Percentiles rank a stretch among this genome's conserved stretches.
phyloP scores from a whole-genome alignment of 92 coral and sea anemone species.

The Pocillopora meandrina region DNA sequence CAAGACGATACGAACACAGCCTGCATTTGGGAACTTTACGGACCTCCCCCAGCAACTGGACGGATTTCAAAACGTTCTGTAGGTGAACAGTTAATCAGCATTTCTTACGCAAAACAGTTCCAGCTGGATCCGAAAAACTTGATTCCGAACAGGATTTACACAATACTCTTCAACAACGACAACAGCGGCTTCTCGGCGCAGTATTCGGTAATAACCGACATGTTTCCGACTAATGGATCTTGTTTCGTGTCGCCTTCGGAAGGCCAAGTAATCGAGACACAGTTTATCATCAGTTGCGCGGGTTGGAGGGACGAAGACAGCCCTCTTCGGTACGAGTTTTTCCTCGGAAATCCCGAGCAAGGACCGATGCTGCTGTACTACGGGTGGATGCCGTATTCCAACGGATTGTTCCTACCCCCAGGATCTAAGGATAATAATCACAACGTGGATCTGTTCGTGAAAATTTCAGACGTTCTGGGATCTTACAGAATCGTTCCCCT shows the following conservation, averaged over 20 bases:
- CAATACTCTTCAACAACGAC: slow-evolving; percentile 12
- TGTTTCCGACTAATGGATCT: slow-evolving; percentile 49
- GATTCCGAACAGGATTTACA: slow-evolving; percentile 35
- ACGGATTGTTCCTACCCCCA: slow-evolving; percentile 52
- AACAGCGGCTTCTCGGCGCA: neutral
- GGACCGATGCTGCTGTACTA: slow-evolving; percentile 59
- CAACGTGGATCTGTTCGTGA: slow-evolving; percentile 50
- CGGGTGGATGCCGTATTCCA: slow-evolving; percentile 59
- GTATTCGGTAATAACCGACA: slow-evolving; percentile 37
- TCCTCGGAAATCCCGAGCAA: slow-evolving; percentile 37
- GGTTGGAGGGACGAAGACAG: slow-evolving; percentile 79
- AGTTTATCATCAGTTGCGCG: slow-evolving; percentile 57
- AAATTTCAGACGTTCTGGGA: slow-evolving; percentile 69
- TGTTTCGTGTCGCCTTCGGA: slow-evolving; percentile 60
- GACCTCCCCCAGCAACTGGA: slow-evolving; percentile 10
- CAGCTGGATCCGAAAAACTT: slow-evolving; percentile 25
- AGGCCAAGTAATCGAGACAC: slow-evolving; percentile 57
- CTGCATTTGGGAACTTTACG: slow-evolving; percentile 39
- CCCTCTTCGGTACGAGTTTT: slow-evolving; percentile 81
- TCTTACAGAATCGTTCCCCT: slow-evolving; percentile 43
- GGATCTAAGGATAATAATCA: slow-evolving; percentile 46
- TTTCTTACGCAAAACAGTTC: slow-evolving; percentile 19
- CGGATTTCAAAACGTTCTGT: slow-evolving; percentile 23
- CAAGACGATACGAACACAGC: slow-evolving; percentile 14
- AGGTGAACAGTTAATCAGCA: neutral